These are phyloP conservation scores for Magallana angulata DNA, from an alignment of 1,140 invertebrate genomes.

Conservation along the genomic window DNA sequence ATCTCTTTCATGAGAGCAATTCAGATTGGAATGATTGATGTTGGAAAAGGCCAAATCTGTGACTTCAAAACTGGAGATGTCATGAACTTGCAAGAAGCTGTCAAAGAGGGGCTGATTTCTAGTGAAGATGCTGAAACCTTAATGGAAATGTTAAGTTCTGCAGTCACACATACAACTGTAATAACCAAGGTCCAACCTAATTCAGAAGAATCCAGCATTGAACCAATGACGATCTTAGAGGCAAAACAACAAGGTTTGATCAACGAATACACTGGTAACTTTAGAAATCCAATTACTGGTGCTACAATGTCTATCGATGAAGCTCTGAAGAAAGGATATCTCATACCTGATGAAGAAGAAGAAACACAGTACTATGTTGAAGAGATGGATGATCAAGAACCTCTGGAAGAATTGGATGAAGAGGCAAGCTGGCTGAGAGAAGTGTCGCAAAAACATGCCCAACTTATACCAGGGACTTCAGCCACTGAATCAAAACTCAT, in stretches of 20 bases:
- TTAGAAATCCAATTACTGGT: slow-evolving; percentile 90
- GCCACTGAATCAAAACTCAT: slow-evolving; percentile 69
- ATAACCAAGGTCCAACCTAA: slow-evolving; percentile 68
- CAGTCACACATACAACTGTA: slow-evolving; percentile 74
- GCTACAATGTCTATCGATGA: slow-evolving; percentile 88
- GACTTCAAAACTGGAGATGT: slow-evolving; percentile 84
- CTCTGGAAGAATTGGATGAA: slow-evolving; percentile 39
- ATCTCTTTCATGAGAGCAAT: slow-evolving; percentile 87
- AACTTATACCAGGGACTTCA: slow-evolving; percentile 50
- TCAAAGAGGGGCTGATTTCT: slow-evolving; percentile 71
- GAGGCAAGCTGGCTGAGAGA: slow-evolving; percentile 48
- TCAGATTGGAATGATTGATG: slow-evolving; percentile 89
- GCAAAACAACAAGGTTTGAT: slow-evolving; percentile 89
- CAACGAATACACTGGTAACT: slow-evolving; percentile 87
- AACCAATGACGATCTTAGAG: slow-evolving; percentile 87
- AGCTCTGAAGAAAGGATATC: slow-evolving; percentile 88
- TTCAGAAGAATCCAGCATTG: slow-evolving; percentile 59
- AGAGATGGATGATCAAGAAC: slow-evolving; percentile 38
- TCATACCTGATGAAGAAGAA: slow-evolving; percentile 86
- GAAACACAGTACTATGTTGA: slow-evolving; percentile 38
- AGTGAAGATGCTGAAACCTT: slow-evolving; percentile 71
- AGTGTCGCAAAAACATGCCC: slow-evolving; percentile 55
- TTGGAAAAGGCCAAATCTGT: slow-evolving; percentile 90
- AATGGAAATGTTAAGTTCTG: slow-evolving; percentile 72
- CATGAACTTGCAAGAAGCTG: slow-evolving; percentile 74